These are phyloP conservation scores for Linyphia triangularis DNA, from an alignment of 2,888 invertebrate species.

Conservation along the genomic window DNA sequence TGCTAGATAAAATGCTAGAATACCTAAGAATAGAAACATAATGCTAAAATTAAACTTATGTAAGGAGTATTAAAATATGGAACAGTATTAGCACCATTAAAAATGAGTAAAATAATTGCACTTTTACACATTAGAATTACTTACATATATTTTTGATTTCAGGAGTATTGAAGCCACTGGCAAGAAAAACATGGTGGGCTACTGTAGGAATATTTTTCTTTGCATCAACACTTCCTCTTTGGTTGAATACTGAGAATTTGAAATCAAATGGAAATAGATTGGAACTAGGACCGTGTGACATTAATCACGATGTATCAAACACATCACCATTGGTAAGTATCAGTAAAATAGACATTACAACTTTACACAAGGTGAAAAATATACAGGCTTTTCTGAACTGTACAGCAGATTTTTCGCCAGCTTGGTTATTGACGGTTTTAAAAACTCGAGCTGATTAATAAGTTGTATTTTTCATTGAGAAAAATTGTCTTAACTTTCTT, in stretches of 20 bases:
- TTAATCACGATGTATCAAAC: slow-evolving; percentile 45
- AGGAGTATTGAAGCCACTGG: slow-evolving; percentile 28
- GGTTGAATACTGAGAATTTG: slow-evolving; percentile 41
- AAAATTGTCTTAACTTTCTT: too few species aligned
- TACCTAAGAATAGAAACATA: too few species aligned
- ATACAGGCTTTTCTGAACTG: background rate
- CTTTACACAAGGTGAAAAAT: background rate
- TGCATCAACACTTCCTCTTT: slow-evolving; percentile 44
- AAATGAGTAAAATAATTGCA: too few species aligned
- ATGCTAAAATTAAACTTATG: too few species aligned
- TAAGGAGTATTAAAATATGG: too few species aligned
- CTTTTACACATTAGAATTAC: too few species aligned
- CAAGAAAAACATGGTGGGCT: slow-evolving; percentile 41
- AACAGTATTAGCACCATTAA: too few species aligned
- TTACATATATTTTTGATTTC: background rate
- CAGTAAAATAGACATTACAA: background rate
- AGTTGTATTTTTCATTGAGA: too few species aligned
- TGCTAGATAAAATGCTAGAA: too few species aligned
- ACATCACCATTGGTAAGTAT: slow-evolving; percentile 57
- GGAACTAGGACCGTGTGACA: slow-evolving; percentile 57
- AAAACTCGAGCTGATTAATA: too few species aligned
- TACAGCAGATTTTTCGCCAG: too few species aligned
- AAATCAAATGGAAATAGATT: slow-evolving; percentile 41
- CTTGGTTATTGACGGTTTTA: too few species aligned
- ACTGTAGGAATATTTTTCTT: slow-evolving; percentile 12